Evolutionary conservation across 2,888 invertebrate genomes (phyloP), one percentile per base, ranked within the genome.

Genomic region (Hydrotaea diabolus): DNA sequence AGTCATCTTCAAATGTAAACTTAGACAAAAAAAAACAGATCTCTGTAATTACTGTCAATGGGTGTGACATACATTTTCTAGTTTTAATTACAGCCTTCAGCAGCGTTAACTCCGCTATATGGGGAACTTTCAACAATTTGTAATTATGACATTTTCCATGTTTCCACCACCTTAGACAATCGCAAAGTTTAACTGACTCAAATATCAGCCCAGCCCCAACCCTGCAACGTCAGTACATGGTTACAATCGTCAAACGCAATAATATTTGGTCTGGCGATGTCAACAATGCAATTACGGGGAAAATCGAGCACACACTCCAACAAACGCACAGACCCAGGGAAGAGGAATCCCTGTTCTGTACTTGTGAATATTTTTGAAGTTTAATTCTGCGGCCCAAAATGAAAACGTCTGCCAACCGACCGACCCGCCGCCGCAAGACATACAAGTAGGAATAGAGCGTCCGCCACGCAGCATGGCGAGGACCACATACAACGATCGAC

Each of bases 261-360:
- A 64, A 31, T 64, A 64, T 64, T 64, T 31, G 64, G 31, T 36
- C 83, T 80, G 80, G 55, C 39, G 77, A 69, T 80, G 80, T 84
- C 83, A 84, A 84, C 83, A 84, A 78, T 80, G 80, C 83, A 84
- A 84, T 84, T 84, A 84, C 77, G 39, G 74, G 71, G 73, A n/a
- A 69, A 77, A 80, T 76, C 49, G 74, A 53, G 11, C 43, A 75
- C 53, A 75, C 53, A 53, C 17, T 17, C 21, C 17, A 55, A 3
- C 9, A 1, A 4, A 13, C 15, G n/a, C 49, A 39, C n/a, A 2
- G n/a, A n/a, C n/a, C 43, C 43, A 43, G 2, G 36, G 13, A 69
- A 36, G 59, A 73, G 36, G 75, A 77, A 77, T 69, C 26, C 46
- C 31, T 62, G 46, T 75, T 23, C 26, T 71, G 46, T 71, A 49